Conservation (phyloP, 2,888 invertebrate species). For the Drosophila mimetica region DNA sequence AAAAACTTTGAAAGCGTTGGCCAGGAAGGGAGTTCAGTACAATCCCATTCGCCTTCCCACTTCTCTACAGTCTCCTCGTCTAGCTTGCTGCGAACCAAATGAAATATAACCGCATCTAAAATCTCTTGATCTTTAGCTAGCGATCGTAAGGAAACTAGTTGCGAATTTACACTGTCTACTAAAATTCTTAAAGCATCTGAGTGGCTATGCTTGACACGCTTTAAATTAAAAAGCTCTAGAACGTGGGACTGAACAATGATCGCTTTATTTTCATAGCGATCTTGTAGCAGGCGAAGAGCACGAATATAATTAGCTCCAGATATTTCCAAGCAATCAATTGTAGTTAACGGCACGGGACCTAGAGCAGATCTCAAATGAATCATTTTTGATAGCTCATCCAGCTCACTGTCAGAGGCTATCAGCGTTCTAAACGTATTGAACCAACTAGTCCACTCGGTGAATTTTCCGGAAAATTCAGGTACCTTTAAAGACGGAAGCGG, state of each 20-base stretch:
- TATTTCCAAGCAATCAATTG: conserved; percentile 20
- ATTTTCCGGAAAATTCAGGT: too few relatives aligned
- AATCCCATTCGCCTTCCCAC: neutral
- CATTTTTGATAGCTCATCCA: conserved; percentile 21
- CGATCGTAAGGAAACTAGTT: neutral
- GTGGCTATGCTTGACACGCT: neutral
- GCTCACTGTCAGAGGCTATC: conserved; percentile 13
- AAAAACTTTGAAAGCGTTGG: neutral
- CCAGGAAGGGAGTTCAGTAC: neutral
- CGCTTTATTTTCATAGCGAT: conserved; percentile 1
- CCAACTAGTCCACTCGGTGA: too few relatives aligned
- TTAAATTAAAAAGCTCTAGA: neutral
- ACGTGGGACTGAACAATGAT: neutral
- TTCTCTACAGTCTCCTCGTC: neutral
- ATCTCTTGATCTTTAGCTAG: neutral
- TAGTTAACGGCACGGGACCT: conserved; percentile 3
- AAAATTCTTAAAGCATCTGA: neutral
- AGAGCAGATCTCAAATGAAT: conserved; percentile 21
- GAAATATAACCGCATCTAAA: conserved; percentile 1
- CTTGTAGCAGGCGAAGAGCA: neutral
- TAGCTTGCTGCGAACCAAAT: neutral
- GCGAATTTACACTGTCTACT: conserved; percentile 1
- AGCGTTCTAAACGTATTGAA: neutral
- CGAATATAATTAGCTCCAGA: conserved; percentile 9
- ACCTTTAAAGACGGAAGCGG: too few relatives aligned